Base-by-base conservation (phyloP, 2,113 vertebrate genomes). In the Alces alces region DNA sequence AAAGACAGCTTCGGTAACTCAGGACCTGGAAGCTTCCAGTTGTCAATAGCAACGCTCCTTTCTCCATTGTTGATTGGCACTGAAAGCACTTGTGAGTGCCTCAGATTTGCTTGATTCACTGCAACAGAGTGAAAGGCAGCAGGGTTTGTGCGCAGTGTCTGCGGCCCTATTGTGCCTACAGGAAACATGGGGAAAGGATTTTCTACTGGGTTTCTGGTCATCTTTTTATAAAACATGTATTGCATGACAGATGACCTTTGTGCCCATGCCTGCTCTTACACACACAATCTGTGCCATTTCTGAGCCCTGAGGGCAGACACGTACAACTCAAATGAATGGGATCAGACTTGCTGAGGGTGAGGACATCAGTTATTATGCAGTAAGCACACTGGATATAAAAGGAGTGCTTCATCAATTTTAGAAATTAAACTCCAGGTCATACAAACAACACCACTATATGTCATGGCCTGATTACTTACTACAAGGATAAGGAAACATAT, bases 361-460 rank as follows among this genome's bases (percentile, higher is more conserved):
- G 25, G 36, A 43, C 6, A 47, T 16, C 28, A 70, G 30, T 83
- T 96, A 43, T 36, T 93, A 36, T 57, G n/a, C 57, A 47, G 45
- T 54, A 84, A 95, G 30, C 28, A 61, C 11, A 47, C 14, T 12
- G 28, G 33, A 76, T 17, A 78, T 33, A 36, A 91, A 86, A 61
- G 15, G 55, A 89, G 23, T 30, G n/a, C n/a, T 70, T 96, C n/a
- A 91, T 52, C 45, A 97, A 5, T 39, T 95, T 97, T 96, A 88
- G 39, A 97, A 76, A 85, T 90, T 89, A 64, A 50, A 33, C 64
- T 64, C 66, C 55, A 92, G 70, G 39, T 58, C 61, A 27, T 76
- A 58, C 55, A 80, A 54, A 33, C 64, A 82, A 14, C 21, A 80
- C 27, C 16, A 80, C 45, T 89, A 6, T 30, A 43, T 76, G 73